phyloP scores from a whole-genome alignment of 2,797 vertebrate species.

The Lagorchestes hirsutus region DNA sequence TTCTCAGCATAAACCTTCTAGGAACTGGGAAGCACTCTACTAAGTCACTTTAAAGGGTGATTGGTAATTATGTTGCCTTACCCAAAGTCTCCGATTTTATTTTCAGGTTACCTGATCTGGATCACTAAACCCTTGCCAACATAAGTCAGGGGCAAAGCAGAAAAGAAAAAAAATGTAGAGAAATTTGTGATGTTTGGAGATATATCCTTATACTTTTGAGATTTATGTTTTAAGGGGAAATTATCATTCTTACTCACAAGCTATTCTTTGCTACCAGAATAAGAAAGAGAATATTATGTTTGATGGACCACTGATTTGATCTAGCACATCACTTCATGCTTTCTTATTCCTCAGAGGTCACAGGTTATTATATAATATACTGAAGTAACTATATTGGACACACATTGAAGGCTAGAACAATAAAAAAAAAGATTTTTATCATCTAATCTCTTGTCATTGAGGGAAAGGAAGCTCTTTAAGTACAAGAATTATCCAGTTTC shows the following conservation, averaged over 20 bases:
- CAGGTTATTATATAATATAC: background rate
- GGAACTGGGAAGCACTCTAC: conserved; percentile 25
- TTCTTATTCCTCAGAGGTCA: background rate
- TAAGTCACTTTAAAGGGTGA: conserved; percentile 35
- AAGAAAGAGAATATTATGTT: background rate
- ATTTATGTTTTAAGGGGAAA: background rate
- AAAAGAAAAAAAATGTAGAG: conserved; percentile 21
- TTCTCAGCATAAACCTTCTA: conserved; percentile 45
- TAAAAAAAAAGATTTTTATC: too few species aligned
- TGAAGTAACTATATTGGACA: background rate
- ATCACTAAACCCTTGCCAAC: conserved; percentile 28
- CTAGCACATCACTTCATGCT: background rate
- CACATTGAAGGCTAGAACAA: background rate
- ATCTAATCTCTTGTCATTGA: background rate
- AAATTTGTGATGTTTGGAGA: conserved; percentile 6
- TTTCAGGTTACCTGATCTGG: conserved; percentile 35
- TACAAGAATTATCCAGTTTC: background rate
- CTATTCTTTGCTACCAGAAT: background rate
- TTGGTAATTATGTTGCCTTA: conserved; percentile 30
- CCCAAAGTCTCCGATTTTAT: conserved; percentile 50
- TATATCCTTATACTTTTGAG: background rate
- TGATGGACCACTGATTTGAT: background rate
- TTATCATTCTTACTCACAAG: background rate
- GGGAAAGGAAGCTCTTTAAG: background rate
- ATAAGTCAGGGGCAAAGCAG: background rate